Base-by-base conservation (phyloP, 30 jellyfish, hydroid and myxozoan genomes). In the Aurelia aurita region DNA sequence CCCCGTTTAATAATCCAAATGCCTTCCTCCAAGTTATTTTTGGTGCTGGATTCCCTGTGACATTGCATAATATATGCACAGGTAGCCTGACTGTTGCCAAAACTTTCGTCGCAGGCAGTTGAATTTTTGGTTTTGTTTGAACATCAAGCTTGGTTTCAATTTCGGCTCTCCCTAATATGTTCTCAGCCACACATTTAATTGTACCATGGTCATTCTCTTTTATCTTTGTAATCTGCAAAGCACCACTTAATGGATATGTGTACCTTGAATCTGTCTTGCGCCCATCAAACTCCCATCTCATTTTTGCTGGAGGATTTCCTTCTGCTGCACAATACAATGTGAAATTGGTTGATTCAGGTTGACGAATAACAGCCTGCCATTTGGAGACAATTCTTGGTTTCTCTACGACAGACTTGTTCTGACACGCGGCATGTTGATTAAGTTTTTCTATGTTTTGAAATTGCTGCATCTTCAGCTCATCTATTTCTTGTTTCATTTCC, bases 11-110 rank as follows among this genome's bases (percentile, higher is more conserved):
- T 11, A 15, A 5, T 7, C 79, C 78, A 25, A 27, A 39, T 29
- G 59, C 78, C 18, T 49, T 59, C 26, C 59, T 77, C 88, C 88
- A 77, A 10, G 14, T 39, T 0, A 77, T 25, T 60, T 43, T 77
- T 19, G 88, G 88, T 7, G 5, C 22, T 60, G 88, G 88, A 25
- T 44, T 77, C 25, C 88, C 88, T 13, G 54, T 62, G 10, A 79
- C 88, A 21, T 23, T 59, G 46, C 88, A 77, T 7, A 13, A 22
- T 13, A 77, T 43, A 8, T 59, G 39, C n/a, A 61, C 20, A 9
- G 79, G 72, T 10, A 35, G 16, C 22, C 88, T 79, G 0, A 53
- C 79, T 31, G 79, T 60, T 10, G 69, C 45, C 19, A 43, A 13
- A 14, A 77, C 25, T 53, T 25, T 77, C 20, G 14, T 58, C 1